A percentile compares a stretch with the other conserved stretches of the same genome.
phyloP scores from a whole-genome alignment of 2,888 invertebrate species.

The Sylvicola fuscatus region DNA sequence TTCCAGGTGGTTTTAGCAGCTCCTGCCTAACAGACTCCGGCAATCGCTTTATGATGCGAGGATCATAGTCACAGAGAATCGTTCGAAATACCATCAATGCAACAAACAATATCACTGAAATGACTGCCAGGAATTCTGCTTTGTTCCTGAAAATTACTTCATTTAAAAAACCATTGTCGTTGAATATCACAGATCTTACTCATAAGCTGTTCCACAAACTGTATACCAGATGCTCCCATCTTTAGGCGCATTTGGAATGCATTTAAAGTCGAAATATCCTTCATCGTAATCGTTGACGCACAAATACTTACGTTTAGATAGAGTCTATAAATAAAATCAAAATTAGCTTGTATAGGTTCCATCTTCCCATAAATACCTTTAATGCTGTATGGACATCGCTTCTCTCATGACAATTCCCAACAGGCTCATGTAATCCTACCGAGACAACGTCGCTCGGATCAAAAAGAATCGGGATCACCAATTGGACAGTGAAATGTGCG shows the following conservation, averaged over 20 bases:
- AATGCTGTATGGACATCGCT: conserved; percentile 39
- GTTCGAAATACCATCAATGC: conserved; percentile 33
- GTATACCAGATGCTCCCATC: conserved; percentile 47
- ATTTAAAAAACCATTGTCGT: no score
- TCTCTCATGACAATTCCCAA: conserved; percentile 46
- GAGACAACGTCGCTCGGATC: conserved; percentile 45
- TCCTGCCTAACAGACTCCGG: no score
- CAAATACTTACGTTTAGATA: conserved; percentile 47
- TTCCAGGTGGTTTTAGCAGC: no score
- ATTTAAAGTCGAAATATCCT: conserved; percentile 53
- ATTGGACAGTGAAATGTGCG: conserved; percentile 41
- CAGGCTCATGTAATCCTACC: conserved; percentile 50
- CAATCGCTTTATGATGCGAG: not conserved
- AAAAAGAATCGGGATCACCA: conserved; percentile 37
- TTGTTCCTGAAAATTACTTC: conserved; percentile 29
- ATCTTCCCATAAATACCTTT: conserved; percentile 19
- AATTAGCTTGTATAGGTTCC: not conserved
- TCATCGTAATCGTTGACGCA: conserved; percentile 51
- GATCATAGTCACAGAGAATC: conserved; percentile 4
- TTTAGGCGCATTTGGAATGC: conserved; percentile 29
- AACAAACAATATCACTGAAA: conserved; percentile 31
- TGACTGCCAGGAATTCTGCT: conserved; percentile 38
- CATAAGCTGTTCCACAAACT: conserved; percentile 51
- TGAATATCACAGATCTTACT: conserved; percentile 26
- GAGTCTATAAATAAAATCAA: conserved; percentile 26